A percentile compares a stretch with the other conserved stretches of the same genome.
phyloP scores from a whole-genome alignment of 1,140 invertebrate genomes.

The Meloidogyne exigua region DNA sequence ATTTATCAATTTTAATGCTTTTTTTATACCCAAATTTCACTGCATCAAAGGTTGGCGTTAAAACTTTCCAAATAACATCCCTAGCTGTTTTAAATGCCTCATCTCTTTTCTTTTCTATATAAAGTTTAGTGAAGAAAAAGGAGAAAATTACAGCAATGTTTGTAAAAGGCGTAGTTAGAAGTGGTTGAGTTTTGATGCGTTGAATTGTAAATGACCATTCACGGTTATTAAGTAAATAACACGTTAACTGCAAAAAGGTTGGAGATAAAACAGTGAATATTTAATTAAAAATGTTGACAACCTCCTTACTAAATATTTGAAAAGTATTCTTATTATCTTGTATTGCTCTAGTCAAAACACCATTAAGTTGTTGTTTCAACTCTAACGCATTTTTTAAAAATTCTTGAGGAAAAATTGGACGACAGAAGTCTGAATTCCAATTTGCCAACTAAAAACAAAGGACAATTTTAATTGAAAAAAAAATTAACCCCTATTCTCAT shows the following conservation, averaged over 20 bases:
- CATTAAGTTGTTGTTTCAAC: constrained; percentile 5
- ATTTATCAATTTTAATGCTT: not conserved
- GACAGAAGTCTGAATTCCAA: constrained; percentile 28
- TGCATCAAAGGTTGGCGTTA: constrained; percentile 29
- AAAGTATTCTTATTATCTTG: constrained; percentile 15
- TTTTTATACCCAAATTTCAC: not conserved
- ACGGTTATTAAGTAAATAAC: constrained; percentile 27
- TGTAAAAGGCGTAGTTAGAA: constrained; percentile 28
- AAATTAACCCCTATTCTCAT: constrained; percentile 32
- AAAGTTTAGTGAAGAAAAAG: constrained; percentile 16
- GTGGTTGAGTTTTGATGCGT: constrained; percentile 15
- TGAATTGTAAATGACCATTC: constrained; percentile 18
- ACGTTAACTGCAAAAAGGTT: not conserved
- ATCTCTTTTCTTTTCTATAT: constrained; percentile 20
- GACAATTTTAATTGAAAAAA: not conserved
- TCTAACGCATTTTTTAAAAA: not conserved
- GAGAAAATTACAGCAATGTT: constrained; percentile 23
- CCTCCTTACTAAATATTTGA: constrained; percentile 22
- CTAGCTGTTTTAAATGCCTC: constrained; percentile 24
- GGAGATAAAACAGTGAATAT: too few species aligned
- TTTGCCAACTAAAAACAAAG: constrained; percentile 17
- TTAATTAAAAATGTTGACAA: too few species aligned
- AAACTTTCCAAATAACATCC: constrained; percentile 27
- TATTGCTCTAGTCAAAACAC: constrained; percentile 18
- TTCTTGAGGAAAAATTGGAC: not conserved